These are phyloP conservation scores for Pogonognathellus flavescens DNA, from an alignment of 1,140 invertebrate genomes.

Conservation along the genomic window DNA sequence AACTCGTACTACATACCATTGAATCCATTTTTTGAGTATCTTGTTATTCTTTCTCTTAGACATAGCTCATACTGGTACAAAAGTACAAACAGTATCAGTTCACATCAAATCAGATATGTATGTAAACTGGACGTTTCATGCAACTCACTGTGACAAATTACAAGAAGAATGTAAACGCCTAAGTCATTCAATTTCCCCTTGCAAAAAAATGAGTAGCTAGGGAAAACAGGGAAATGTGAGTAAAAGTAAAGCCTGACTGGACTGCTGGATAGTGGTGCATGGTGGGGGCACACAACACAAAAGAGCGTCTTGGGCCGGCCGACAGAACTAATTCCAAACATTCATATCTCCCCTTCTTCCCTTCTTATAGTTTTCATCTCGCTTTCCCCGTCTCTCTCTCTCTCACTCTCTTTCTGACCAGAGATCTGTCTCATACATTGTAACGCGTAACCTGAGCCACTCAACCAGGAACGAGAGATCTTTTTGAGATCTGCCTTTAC, in stretches of 20 bases:
- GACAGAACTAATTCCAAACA: slow-evolving; percentile 44
- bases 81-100: background rate
- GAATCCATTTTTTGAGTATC: background rate
- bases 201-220: slow-evolving; percentile 42
- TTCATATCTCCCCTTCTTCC: slow-evolving; percentile 41
- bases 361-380: slow-evolving; percentile 12
- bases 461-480: background rate
- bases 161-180: slow-evolving; percentile 40
- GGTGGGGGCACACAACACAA: background rate
- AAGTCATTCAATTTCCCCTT: slow-evolving; percentile 49
- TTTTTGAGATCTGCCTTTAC: background rate
- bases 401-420: background rate
- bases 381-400: slow-evolving; percentile 2
- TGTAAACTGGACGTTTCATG: slow-evolving; percentile 6
- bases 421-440: slow-evolving; percentile 10
- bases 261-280: too few species aligned
- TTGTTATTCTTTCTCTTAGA: background rate
- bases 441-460: background rate
- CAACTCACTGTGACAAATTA: slow-evolving; percentile 51
- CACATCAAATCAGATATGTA: background rate
- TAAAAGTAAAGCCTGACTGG: background rate
- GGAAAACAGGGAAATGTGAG: slow-evolving; percentile 32
- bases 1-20: background rate
- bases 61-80: too few species aligned
- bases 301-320: background rate